Conservation (phyloP, 2,113 vertebrate genomes). For the Polyodon spathula region DNA sequence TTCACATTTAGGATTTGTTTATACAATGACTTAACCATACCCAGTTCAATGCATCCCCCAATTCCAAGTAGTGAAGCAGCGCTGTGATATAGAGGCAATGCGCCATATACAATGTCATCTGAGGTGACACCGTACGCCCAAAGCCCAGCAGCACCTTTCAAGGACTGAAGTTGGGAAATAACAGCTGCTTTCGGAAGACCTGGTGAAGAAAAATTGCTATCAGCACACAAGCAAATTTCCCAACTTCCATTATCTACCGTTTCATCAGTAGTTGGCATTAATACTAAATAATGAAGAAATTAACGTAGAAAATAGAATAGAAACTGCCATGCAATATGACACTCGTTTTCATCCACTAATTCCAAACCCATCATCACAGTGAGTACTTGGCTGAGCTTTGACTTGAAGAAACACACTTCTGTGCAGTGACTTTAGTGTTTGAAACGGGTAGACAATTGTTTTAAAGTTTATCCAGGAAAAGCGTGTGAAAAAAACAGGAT, state of each 20-base stretch:
- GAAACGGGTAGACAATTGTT: too few species aligned
- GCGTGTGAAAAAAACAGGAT: too few species aligned
- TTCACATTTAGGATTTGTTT: neutral
- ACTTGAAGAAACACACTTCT: too few species aligned
- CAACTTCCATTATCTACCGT: too few species aligned
- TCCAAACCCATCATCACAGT: too few species aligned
- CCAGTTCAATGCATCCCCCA: conserved; percentile 78
- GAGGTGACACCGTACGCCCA: conserved; percentile 68
- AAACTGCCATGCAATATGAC: too few species aligned
- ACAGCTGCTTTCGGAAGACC: conserved; percentile 88
- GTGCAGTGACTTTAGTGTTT: too few species aligned
- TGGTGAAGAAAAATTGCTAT: conserved; percentile 34
- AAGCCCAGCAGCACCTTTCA: conserved; percentile 68
- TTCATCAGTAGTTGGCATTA: neutral
- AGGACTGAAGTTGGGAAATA: conserved; percentile 69
- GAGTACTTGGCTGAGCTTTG: too few species aligned
- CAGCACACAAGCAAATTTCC: conserved; percentile 1
- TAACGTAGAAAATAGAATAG: too few species aligned
- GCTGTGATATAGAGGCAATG: conserved; percentile 86
- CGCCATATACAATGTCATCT: conserved; percentile 72
- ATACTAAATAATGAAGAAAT: too few species aligned
- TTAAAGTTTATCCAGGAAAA: too few species aligned
- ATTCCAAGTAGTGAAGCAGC: conserved; percentile 80
- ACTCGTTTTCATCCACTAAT: too few species aligned
- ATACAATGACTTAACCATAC: conserved; percentile 42